Percentiles rank a stretch among this genome's conserved stretches.
Conservation (phyloP, 1,140 invertebrate genomes). For the Gonioctena quinquepunctata region DNA sequence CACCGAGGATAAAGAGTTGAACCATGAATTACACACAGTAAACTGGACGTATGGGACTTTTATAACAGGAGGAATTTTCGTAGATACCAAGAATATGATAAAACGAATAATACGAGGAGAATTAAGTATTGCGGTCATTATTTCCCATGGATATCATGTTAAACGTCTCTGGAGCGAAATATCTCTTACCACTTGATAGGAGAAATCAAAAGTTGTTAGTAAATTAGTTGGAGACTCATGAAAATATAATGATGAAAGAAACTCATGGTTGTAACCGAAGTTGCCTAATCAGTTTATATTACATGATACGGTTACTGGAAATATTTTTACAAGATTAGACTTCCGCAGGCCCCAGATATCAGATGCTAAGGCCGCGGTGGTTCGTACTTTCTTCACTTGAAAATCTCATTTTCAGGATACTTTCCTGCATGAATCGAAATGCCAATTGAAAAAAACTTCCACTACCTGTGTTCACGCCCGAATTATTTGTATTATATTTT, state of each 20-base stretch:
- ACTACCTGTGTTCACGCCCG: no score
- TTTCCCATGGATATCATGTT: slow-evolving; percentile 23
- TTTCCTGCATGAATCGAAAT: no score
- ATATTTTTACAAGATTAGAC: no score
- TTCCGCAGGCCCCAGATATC: no score
- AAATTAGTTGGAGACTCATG: not conserved
- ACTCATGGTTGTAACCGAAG: no score
- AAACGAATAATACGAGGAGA: slow-evolving; percentile 6
- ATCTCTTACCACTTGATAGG: not conserved
- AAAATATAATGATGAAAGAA: not conserved
- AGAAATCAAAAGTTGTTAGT: not conserved
- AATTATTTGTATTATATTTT: no score
- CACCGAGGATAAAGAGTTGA: slow-evolving; percentile 22
- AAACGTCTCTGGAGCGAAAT: not conserved
- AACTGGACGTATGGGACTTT: not conserved
- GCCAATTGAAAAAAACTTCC: no score
- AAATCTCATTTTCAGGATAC: no score
- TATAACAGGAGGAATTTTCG: slow-evolving; percentile 16
- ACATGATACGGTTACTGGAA: no score
- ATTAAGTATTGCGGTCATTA: not conserved
- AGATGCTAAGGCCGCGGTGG: no score
- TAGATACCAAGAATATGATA: slow-evolving; percentile 12
- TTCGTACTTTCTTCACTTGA: no score
- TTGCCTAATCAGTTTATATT: no score
- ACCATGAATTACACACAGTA: slow-evolving; percentile 18